Conservation (phyloP, 2,113 vertebrate genomes). For the Gobiocypris rarus region DNA sequence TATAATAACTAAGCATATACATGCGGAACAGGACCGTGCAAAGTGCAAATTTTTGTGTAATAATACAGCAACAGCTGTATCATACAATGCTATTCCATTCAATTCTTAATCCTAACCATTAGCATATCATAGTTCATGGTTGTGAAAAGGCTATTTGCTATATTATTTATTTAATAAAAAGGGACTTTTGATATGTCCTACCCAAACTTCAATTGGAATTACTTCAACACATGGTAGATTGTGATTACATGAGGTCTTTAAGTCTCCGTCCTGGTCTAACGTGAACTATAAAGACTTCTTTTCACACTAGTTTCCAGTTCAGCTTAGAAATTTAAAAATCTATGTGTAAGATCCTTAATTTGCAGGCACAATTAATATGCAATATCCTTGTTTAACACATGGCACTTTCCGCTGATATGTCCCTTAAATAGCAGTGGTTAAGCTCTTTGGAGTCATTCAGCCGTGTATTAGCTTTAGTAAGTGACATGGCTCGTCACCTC, state of each 20-base stretch:
- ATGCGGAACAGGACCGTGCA: too few relatives aligned
- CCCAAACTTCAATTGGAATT: too few relatives aligned
- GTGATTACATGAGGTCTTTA: not conserved
- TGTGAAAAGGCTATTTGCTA: too few relatives aligned
- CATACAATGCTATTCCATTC: not conserved
- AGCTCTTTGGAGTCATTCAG: constrained; percentile 13
- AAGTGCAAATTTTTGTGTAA: not conserved
- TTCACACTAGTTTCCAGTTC: not conserved
- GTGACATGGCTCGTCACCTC: constrained; percentile 16
- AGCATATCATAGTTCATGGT: too few relatives aligned
- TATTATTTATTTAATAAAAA: too few relatives aligned
- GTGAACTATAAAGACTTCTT: not conserved
- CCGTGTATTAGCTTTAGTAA: not conserved
- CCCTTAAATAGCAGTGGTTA: not conserved
- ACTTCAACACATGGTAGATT: not conserved
- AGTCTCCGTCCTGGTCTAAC: not conserved
- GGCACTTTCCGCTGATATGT: not conserved
- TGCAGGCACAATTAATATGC: not conserved
- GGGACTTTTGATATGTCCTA: too few relatives aligned
- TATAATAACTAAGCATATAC: too few relatives aligned
- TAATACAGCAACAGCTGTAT: not conserved
- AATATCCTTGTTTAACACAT: not conserved
- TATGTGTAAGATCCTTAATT: not conserved
- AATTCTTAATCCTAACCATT: too few relatives aligned
- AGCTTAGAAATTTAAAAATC: not conserved